Base-by-base conservation (phyloP, 2,797 vertebrate genomes). In the Ficedula albicollis region DNA sequence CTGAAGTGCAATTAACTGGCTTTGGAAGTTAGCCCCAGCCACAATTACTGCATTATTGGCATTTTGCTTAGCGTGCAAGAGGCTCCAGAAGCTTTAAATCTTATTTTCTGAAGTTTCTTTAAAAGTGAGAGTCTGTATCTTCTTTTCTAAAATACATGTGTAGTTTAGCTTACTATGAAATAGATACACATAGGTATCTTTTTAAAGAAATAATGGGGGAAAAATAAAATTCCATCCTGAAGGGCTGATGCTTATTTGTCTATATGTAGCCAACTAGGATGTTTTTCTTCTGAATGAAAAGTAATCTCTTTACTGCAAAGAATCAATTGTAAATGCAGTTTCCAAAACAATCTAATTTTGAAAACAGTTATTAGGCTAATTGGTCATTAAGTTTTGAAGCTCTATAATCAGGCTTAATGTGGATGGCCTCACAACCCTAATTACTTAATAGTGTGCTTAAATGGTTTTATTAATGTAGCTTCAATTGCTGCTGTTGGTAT, bases 321-420 rank as follows among this genome's bases (percentile, higher is more conserved):
- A 83, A 52, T 68, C 32, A 29, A 12, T 55, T 75, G 26, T 52
- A 59, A 80, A 36, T 78, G 56, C 29, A 79, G 29, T 59, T 90
- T 80, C 29, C 38, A 64, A 89, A 91, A 78, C 43, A 82, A 27
- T 32, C 34, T 77, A 41, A 59, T 79, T 81, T 58, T 43, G 58
- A 87, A 88, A 85, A 43, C 58, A 91, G 19, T 84, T 84, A 41
- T 77, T 92, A 84, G 59, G 52, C 73, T 94, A 93, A 88, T 94
- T 77, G 75, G 72, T 83, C 12, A 10, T 87, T 87, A 75, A 44
- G 59, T 84, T 95, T 73, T 62, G 74, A 84, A 92, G 39, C 55
- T 82, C 30, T 89, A 4, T 81, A 78, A 90, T 86, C 62, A 51
- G 59, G 10, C 44, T 90, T 93, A 73, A 59, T 60, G 67, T 60